Evolutionary conservation across 2,113 vertebrate species (phyloP), one percentile per base, ranked within the genome.

Genomic region (Pluvianellus socialis): DNA sequence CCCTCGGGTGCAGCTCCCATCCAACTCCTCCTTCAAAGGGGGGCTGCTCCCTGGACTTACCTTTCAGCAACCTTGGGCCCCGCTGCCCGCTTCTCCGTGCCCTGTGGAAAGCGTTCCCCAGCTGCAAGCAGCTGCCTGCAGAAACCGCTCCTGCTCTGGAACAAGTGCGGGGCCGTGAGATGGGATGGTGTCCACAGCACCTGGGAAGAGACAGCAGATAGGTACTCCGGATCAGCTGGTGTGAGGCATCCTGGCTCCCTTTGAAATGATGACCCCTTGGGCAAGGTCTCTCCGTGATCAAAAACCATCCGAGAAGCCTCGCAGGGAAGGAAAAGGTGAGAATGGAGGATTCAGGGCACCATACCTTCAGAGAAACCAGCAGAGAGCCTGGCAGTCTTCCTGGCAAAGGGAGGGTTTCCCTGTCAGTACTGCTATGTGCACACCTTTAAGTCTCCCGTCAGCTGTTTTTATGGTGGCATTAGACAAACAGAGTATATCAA

Each of bases 81-180:
- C 2, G 0, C 1, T 62, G 50, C 35, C 42, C 40, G 33, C 19
- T 52, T 7, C 80, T 27, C 35, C 1, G 0, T 21, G 59, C 23
- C 49, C 5, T 0, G 3, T 8, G 35, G 73, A 44, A 68, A 59
- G 33, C 0, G 0, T 8, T 50, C 24, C 12, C 52, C 3, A 7
- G 66, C 38, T 52, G 38, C 1, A 4, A 27, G 67, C 72, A 76
- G 42, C 67, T 58, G 47, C 21, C 72, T 42, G 72, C 66, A 56
- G 65, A 50, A 86, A 1, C 26, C 22, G 63, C 73, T 50, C 80
- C 63, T 58, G 44, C 59, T 87, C 44, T 73, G 40, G 70, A 61
- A 10, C 28, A 3, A 10, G 65, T 4, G 7, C 2, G 2, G 55
- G 32, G 82, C 79, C 3, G 1, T 5, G 67, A 47, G 83, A 27